Evolutionary conservation across 1,140 invertebrate species (phyloP).

Genomic region (Megalonaias nervosa): DNA sequence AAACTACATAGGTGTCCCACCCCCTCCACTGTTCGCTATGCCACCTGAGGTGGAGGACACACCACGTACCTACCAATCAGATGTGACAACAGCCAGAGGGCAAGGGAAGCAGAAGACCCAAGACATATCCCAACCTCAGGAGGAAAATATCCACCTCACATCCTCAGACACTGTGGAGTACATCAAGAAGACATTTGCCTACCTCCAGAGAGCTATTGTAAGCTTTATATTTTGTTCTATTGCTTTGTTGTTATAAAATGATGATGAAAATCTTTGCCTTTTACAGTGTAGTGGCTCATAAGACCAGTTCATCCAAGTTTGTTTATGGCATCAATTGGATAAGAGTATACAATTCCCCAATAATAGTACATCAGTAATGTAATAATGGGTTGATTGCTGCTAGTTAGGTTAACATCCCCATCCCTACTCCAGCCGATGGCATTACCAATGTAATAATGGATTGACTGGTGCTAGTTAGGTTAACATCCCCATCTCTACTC

Average conservation of each 20-base stretch:
- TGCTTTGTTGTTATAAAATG: neutral
- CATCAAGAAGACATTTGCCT: conserved; percentile 59
- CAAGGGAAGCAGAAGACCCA: conserved; percentile 16
- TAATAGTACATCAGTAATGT: too few relatives aligned
- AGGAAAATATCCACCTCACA: conserved; percentile 46
- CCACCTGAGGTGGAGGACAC: conserved; percentile 61
- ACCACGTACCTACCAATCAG: conserved; percentile 62
- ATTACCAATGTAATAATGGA: too few relatives aligned
- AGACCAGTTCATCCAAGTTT: too few relatives aligned
- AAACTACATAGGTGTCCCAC: conserved; percentile 46
- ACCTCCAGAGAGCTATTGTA: conserved; percentile 63
- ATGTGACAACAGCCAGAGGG: conserved; percentile 41
- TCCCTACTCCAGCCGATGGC: too few relatives aligned
- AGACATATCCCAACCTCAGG: conserved; percentile 9
- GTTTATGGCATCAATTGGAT: too few relatives aligned
- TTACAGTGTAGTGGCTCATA: too few relatives aligned
- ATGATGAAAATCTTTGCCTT: neutral
- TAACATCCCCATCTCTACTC: too few relatives aligned
- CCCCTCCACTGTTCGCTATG: conserved; percentile 55
- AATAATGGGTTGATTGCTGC: too few relatives aligned
- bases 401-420: too few relatives aligned
- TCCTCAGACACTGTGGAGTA: conserved; percentile 52
- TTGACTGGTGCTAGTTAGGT: too few relatives aligned
- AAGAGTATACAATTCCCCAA: too few relatives aligned
- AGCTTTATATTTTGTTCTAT: conserved; percentile 27